Conservation (phyloP, 1,140 invertebrate genomes). For the Vanessa tameamea region DNA sequence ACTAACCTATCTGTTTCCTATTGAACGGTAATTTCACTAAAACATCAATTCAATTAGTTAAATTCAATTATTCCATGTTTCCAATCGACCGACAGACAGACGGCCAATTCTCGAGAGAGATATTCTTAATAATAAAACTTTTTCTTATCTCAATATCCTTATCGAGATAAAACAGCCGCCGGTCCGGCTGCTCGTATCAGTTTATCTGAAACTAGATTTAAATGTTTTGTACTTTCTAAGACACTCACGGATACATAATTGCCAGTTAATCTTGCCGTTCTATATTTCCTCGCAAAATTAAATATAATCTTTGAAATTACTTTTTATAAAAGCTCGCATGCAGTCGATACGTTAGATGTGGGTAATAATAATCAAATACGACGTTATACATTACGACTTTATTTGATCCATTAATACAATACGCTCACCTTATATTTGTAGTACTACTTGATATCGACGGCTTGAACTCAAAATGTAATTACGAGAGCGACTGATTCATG, state of each 20-base stretch:
- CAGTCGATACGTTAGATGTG: too few relatives aligned
- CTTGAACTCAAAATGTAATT: too few relatives aligned
- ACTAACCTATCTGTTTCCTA: too few relatives aligned
- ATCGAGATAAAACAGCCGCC: background rate
- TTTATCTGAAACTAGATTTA: slow-evolving; percentile 4
- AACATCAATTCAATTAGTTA: background rate
- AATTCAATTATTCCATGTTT: background rate
- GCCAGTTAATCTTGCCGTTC: slow-evolving; percentile 1
- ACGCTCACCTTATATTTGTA: too few relatives aligned
- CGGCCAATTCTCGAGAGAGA: background rate
- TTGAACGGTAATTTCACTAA: too few relatives aligned
- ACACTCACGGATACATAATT: background rate
- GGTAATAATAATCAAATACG: too few relatives aligned
- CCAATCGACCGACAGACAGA: background rate
- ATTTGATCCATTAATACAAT: too few relatives aligned
- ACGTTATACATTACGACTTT: too few relatives aligned
- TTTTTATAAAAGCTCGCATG: too few relatives aligned
- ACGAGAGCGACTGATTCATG: too few relatives aligned
- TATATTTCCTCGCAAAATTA: background rate
- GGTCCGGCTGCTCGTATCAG: background rate
- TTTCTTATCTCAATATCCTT: background rate
- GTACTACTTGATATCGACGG: too few relatives aligned
- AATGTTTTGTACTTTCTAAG: slow-evolving; percentile 13
- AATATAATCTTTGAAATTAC: too few relatives aligned
- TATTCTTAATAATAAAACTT: slow-evolving; percentile 5